Conservation (phyloP, 2,888 invertebrate genomes). For the Baronia brevicornis region DNA sequence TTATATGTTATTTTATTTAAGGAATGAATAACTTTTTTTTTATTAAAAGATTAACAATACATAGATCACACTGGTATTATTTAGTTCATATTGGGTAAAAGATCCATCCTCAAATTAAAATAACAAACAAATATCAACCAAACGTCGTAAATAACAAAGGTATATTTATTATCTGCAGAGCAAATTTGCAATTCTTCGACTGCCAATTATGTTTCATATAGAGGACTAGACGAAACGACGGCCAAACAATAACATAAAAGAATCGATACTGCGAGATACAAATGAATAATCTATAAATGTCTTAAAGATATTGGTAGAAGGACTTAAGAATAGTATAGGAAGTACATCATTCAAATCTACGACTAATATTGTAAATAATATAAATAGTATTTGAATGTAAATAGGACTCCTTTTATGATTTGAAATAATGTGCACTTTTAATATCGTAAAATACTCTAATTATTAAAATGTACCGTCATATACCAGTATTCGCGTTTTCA, state of each 20-base stretch:
- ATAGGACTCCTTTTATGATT: too few relatives aligned
- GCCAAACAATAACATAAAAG: constrained; percentile 68
- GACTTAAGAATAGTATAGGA: constrained; percentile 33
- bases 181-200: constrained; percentile 39
- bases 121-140: constrained; percentile 11
- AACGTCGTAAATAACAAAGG: constrained; percentile 25
- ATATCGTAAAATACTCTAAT: too few relatives aligned
- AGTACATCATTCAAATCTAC: constrained; percentile 15
- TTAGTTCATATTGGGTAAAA: constrained; percentile 1
- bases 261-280: constrained; percentile 65
- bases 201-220: constrained; percentile 59
- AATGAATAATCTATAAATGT: constrained; percentile 74
- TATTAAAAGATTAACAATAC: not conserved
- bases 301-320: constrained; percentile 56
- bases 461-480: too few relatives aligned
- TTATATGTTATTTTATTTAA: too few relatives aligned
- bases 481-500: too few relatives aligned
- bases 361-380: constrained; percentile 3
- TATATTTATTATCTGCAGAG: too few relatives aligned
- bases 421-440: too few relatives aligned
- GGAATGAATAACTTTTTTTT: too few relatives aligned
- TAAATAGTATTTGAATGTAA: too few relatives aligned
- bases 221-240: constrained; percentile 48
- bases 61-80: constrained; percentile 5
- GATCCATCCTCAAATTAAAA: too few relatives aligned